Base-by-base conservation (phyloP, 2,113 vertebrate genomes). In the Mobula birostris region DNA sequence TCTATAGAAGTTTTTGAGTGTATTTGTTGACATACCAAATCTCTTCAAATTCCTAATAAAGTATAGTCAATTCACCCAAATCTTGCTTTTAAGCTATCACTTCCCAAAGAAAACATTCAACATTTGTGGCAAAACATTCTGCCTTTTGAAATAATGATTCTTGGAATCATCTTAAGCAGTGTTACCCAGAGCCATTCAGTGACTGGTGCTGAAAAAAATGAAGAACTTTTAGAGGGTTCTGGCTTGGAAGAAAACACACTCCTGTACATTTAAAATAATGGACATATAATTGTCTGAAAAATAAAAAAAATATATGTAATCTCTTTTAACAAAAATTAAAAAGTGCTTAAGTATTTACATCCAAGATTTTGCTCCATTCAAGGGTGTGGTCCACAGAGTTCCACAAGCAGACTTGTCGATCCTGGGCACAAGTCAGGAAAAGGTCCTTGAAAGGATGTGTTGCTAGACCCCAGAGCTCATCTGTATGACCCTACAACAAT, bases 381-480 rank as follows among this genome's bases (percentile, higher is more conserved):
- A 99, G 97, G 14, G 97, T 97, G 96, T 99, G 99, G 94, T 98
- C 97, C 95, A 95, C 95, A 0, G 98, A 97, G 95, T 98, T 98
- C 99, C 99, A 99, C 95, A 99, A 96, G 94, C 98, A 99, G 94
- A 99, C 98, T 95, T 98, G 98, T 72, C 98, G 97, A 96, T 99
- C 98, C 96, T 99, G 98, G 94, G 98, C 99, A 94, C 99, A 99
- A 0, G 98, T 98, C 96, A 99, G 97, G 94, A 99, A 98, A 95
- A 98, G 95, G 15, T 98, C 97, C 96, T 97, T 98, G 96, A 98
- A 99, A 3, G 99, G 99, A 95, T 99, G 99, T 72, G 98, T 97
- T 36, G 98, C 98, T 95, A 99, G 95, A 95, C 99, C 99, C 99
- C 98, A 99, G 88, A 99, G 98, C 95, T 99, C 99, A 94, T 99